Base-by-base conservation (phyloP, 2,888 invertebrate genomes). In the Malacosoma neustria region DNA sequence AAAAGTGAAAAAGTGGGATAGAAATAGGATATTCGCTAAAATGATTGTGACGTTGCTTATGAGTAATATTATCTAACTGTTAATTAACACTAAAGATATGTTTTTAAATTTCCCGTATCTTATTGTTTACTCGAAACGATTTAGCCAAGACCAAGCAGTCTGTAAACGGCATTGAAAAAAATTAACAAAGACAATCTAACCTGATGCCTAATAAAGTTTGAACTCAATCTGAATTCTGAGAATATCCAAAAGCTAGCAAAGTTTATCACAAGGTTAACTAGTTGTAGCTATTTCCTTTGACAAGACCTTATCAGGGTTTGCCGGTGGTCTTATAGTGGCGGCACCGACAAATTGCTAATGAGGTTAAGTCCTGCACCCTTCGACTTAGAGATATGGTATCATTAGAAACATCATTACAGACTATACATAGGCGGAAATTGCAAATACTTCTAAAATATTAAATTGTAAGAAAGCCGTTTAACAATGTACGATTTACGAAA, bases 331-430 rank as follows among this genome's bases (percentile, higher is more conserved):
- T 22, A 9, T 22, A 9, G 9, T 22, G 22, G 6, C 22, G 22
- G 22, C 22, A 38, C 37, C 45, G 57, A 64, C 63, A 63, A 66
- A 62, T 66, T 62, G 52, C 67, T 63, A 61, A 61, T 61, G 55
- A 57, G 46, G 22, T 22, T 22, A 22, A 9, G 5, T 9, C 22
- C 22, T 22, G 7, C 22, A 22, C 5, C 6, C 22, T 22, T 5
- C n/a, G n/a, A n/a, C n/a, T n/a, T 22, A 22, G 9, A 7, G 22
- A 22, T 22, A 22, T 22, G 22, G 6, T 22, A 22, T 22, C 22
- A 22, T 22, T 22, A 22, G 5, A 9, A 22, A 9, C 22, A 22
- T n/a, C n/a, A n/a, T n/a, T n/a, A n/a, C n/a, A n/a, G n/a, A n/a
- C n/a, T n/a, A n/a, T n/a, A n/a, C n/a, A n/a, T n/a, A n/a, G n/a